A percentile compares a stretch with the other conserved stretches of the same genome.
Conservation (phyloP, 2,888 invertebrate species). For the Coronaproctus castanopsis region DNA sequence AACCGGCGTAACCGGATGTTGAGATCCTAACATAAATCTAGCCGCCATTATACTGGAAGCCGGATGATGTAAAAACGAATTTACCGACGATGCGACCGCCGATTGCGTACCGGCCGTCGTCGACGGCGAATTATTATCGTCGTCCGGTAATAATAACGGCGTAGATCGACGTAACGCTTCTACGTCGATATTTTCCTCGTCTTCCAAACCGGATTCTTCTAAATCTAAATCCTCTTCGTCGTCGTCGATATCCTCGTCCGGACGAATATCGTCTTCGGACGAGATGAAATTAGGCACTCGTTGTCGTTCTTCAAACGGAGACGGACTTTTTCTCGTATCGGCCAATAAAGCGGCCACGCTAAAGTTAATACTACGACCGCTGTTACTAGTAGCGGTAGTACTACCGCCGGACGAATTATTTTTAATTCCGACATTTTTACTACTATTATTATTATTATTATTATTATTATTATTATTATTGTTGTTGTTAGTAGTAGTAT, state of each 20-base stretch:
- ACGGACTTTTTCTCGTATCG: slow-evolving; percentile 39
- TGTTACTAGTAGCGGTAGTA: slow-evolving; percentile 15
- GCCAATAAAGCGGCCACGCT: slow-evolving; percentile 72
- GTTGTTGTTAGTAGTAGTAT: too few relatives aligned
- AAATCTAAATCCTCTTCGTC: slow-evolving; percentile 40
- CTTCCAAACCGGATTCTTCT: slow-evolving; percentile 23
- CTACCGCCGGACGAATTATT: slow-evolving; percentile 11
- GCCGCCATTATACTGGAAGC: slow-evolving; percentile 29
- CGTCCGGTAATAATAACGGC: slow-evolving; percentile 14
- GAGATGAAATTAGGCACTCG: slow-evolving; percentile 7
- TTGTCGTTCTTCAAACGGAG: slow-evolving; percentile 27
- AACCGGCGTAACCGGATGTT: slow-evolving; percentile 31
- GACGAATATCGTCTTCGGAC: slow-evolving; percentile 15
- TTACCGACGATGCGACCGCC: slow-evolving; percentile 11
- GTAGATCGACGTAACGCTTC: slow-evolving; percentile 12
- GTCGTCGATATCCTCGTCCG: slow-evolving; percentile 58
- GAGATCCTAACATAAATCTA: slow-evolving; percentile 25
- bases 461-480: slow-evolving; percentile 25
- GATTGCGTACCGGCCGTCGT: background rate
- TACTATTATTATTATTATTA: slow-evolving; percentile 10
- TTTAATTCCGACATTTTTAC: slow-evolving; percentile 10
- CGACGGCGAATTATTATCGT: slow-evolving; percentile 19
- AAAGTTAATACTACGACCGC: slow-evolving; percentile 41
- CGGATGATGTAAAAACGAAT: slow-evolving; percentile 26
- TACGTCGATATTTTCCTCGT: slow-evolving; percentile 11